Evolutionary conservation across 2,797 vertebrate genomes (phyloP), one percentile per base, ranked within the genome.

Genomic region (Sebastes trivittatus): DNA sequence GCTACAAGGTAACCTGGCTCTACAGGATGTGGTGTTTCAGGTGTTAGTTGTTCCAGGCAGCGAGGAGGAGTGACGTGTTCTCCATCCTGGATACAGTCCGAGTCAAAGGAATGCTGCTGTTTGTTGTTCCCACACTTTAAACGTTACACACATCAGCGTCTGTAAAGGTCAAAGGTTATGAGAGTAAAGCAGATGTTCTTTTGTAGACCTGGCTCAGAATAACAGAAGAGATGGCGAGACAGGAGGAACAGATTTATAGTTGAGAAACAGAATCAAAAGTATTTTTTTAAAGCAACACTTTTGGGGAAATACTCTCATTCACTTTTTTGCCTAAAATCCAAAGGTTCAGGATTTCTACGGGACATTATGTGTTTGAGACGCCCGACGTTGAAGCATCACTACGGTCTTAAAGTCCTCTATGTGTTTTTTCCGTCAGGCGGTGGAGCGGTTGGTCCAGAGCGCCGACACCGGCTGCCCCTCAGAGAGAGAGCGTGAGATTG

Each of bases 371-470:
- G 2, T 38, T 38, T 1, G 36, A 38, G 36, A 38, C 11, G 4
- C 36, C 36, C 4, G 36, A 38, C 36, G 36, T 38, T 38, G 0
- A 38, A 38, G 46, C 46, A 8, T 49, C 46, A 18, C 46, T 49
- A 18, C 7, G 46, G 18, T 30, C 27, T 13, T 13, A 27, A 30
- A 9, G 25, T 25, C 16, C 13, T 34, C 13, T 38, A 38, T 2
- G 6, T 80, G 14, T n/a, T 4, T 0, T 7, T 3, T 13, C 13
- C 13, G 13, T 38, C 89, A 97, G 97, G 96, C 96, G 0, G 98
- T 99, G 71, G 98, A 99, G 91, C 96, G 96, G 88, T 86, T 99
- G 81, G 97, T 97, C 42, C 97, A 96, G 88, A 97, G 95, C 1
- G 96, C 96, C 0, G 96, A 97, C 81, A 96, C 96, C 0, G 96